Base-by-base conservation (phyloP, 2,888 invertebrate genomes). In the Lasioglossum figueresi region DNA sequence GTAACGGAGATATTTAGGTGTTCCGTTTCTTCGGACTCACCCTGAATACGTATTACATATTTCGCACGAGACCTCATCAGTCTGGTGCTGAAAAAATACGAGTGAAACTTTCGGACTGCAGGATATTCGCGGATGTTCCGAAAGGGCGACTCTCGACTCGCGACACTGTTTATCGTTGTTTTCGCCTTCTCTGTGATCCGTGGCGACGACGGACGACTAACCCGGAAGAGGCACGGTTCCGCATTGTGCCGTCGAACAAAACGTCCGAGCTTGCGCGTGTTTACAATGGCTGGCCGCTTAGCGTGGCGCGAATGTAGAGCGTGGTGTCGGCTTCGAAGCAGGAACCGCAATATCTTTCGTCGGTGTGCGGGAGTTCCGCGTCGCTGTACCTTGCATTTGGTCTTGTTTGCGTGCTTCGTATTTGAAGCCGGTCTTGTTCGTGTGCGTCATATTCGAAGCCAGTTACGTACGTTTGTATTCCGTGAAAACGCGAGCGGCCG, bases 181-280 rank as follows among this genome's bases (percentile, higher is more conserved):
- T 75, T 45, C 34, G 78, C 45, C 72, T 82, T 76, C 80, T 75
- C 48, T 45, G 73, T 82, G 79, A 68, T 68, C 68, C 79, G 43
- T 66, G 70, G 10, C 59, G 85, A 86, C 76, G 70, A 86, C 76
- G 70, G 74, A n/a, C 90, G 77, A 80, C 79, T 70, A 88, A 84
- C 80, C 81, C 86, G 86, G 84, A 89, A 88, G 79, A 77, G 83
- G 82, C 82, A 80, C 73, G 81, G 76, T 88, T 86, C 77, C 68
- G 84, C 86, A 88, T 92, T 92, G 92, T 91, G 73, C 90, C 84
- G 79, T 82, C 84, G 89, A 87, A 92, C 91, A 92, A 91, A 91
- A 90, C 88, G 78, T 76, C 85, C 84, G 86, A 86, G 80, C 78
- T 86, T 80, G 78, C 84, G 76, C 79, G 79, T 73, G 79, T 82